Evolutionary conservation across 1,140 invertebrate species (phyloP), one percentile per base, ranked within the genome.

Genomic region (Micrasema longulum): DNA sequence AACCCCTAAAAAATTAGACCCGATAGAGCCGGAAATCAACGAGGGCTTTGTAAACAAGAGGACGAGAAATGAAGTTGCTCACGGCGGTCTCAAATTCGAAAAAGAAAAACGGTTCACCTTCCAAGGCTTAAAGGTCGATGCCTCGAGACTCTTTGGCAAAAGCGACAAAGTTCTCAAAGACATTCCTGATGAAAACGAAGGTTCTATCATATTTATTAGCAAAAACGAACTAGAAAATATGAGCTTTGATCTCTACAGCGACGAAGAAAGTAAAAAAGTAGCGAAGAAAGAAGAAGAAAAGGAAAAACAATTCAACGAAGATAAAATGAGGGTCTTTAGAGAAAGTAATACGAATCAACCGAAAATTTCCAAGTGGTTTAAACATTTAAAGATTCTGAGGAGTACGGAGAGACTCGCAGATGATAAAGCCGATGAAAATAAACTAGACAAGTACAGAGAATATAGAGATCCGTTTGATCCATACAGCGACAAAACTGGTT

Each of bases 141-240:
- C 84, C 0, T 84, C 84, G 1, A 79, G 83, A 65, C 76, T 85
- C 7, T 84, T 85, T 76, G 80, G 87, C 69, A 81, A 87, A 81
- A 83, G 80, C 78, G 80, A 81, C 80, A 83, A 83, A 78, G 77
- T 86, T 65, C 73, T 87, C 67, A 84, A 88, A 84, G 79, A 88
- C 81, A 88, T 88, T 70, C 87, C 87, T 2, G 87, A 88, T 66
- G 87, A 88, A 77, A 88, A 87, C 31, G 87, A 88, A 79, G 87
- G 87, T 31, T 88, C 87, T 0, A 88, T 88, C 31, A 88, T 88
- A 80, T 88, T 88, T 77, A 81, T 88, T 67, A 88, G 87, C 77
- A 88, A 88, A 81, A 85, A 87, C 55, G 87, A 88, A 82, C 79
- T 88, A 55, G 87, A 87, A 75, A 86, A 88, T 74, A 81, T 88